Percentiles rank a stretch among this genome's conserved stretches.
Evolutionary conservation across 2,797 vertebrate genomes (phyloP).

Genomic region (Betta splendens): DNA sequence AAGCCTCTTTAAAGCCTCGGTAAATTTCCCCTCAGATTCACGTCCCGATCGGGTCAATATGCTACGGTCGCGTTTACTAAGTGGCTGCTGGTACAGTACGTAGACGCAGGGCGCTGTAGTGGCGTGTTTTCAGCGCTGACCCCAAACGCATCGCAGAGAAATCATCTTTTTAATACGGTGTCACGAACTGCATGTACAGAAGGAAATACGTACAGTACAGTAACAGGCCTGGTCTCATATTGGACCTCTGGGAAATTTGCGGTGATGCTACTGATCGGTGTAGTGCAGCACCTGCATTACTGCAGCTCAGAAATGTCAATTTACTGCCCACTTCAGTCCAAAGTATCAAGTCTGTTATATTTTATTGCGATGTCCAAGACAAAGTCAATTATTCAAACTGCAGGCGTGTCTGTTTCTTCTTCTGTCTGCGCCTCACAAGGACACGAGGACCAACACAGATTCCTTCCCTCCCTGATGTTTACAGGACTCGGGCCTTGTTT

Average conservation of each 20-base stretch:
- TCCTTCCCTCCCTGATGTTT: conserved; percentile 12
- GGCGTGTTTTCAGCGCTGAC: no score
- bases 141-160: no score
- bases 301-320: no score
- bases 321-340: no score
- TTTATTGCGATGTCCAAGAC: conserved; percentile 19
- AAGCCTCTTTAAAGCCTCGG: conserved; percentile 49
- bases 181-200: not conserved
- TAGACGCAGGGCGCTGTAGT: no score
- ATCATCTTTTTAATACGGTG: no score
- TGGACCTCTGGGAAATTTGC: conserved; percentile 7
- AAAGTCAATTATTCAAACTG: conserved; percentile 24
- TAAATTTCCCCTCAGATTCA: conserved; percentile 58
- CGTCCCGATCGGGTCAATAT: conserved; percentile 25
- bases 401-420: conserved; percentile 8
- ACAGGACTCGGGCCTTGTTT: conserved; percentile 15
- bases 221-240: no score
- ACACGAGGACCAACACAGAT: conserved; percentile 16
- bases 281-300: no score
- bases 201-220: no score
- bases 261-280: not conserved
- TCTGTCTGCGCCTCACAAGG: conserved; percentile 16
- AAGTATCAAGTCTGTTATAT: no score
- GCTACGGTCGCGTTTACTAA: conserved; percentile 33
- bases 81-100: conserved; percentile 6